phyloP scores from a whole-genome alignment of 2,113 vertebrate genomes.

The Sula dactylatra region DNA sequence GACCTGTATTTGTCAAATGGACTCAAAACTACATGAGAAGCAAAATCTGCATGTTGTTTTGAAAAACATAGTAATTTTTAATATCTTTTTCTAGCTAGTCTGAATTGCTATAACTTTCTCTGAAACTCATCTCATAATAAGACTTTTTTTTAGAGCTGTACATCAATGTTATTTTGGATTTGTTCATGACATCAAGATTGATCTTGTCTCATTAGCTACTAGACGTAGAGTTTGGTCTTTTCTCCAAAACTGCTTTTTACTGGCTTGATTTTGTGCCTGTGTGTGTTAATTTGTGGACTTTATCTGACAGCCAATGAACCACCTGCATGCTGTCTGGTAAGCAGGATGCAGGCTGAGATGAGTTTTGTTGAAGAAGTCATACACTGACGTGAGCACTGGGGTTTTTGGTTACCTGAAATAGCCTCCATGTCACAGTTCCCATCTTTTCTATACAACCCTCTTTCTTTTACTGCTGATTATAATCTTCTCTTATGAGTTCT shows the following conservation, averaged over 20 bases:
- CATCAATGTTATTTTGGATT: background rate
- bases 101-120: background rate
- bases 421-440: slow-evolving; percentile 43
- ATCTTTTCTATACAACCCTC: slow-evolving; percentile 17
- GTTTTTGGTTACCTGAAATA: slow-evolving; percentile 51
- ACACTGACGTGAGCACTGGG: slow-evolving; percentile 4
- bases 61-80: background rate
- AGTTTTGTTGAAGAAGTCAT: slow-evolving; percentile 36
- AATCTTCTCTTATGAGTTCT: slow-evolving; percentile 37
- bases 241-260: background rate
- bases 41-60: background rate
- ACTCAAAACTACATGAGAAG: background rate
- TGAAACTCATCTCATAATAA: background rate
- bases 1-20: background rate
- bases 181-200: background rate
- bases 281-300: background rate
- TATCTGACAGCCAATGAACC: slow-evolving; percentile 15
- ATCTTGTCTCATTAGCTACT: background rate
- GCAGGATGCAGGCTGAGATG: background rate
- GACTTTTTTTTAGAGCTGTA: background rate
- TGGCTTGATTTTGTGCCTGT: background rate
- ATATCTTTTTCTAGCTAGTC: background rate
- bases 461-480: slow-evolving; percentile 54
- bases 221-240: background rate
- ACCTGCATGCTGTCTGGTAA: background rate